These are phyloP conservation scores for Acanthoscelides obtectus DNA, from an alignment of 2,888 invertebrate genomes.

Conservation along the genomic window DNA sequence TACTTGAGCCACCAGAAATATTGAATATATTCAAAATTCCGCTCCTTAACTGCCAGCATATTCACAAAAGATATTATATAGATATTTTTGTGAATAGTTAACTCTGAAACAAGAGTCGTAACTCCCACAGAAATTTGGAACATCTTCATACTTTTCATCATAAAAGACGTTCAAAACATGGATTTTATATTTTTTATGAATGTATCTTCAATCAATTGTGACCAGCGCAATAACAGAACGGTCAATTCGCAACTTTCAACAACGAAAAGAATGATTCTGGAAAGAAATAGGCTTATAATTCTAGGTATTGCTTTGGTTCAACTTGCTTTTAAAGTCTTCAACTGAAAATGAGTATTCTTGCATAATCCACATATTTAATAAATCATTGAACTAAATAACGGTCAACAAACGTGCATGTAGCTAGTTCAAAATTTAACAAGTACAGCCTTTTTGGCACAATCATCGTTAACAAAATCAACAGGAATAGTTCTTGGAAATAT, in stretches of 20 bases:
- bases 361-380: not conserved
- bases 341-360: not conserved
- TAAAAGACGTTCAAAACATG: no score
- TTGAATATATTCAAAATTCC: no score
- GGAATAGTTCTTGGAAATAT: not conserved
- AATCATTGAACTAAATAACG: not conserved
- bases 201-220: no score
- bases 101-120: no score
- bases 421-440: slow-evolving; percentile 1
- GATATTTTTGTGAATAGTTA: no score
- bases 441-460: slow-evolving; percentile 14
- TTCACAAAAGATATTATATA: no score
- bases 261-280: not conserved
- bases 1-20: no score
- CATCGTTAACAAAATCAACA: not conserved
- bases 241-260: not conserved
- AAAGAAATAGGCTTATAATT: not conserved
- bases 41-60: no score
- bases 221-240: not conserved
- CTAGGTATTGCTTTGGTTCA: not conserved
- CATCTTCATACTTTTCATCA: no score
- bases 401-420: not conserved
- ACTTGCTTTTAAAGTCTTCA: not conserved
- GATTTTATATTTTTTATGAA: no score
- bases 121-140: no score